Conservation (phyloP, 2,797 vertebrate genomes). For the Saxicola maurus region DNA sequence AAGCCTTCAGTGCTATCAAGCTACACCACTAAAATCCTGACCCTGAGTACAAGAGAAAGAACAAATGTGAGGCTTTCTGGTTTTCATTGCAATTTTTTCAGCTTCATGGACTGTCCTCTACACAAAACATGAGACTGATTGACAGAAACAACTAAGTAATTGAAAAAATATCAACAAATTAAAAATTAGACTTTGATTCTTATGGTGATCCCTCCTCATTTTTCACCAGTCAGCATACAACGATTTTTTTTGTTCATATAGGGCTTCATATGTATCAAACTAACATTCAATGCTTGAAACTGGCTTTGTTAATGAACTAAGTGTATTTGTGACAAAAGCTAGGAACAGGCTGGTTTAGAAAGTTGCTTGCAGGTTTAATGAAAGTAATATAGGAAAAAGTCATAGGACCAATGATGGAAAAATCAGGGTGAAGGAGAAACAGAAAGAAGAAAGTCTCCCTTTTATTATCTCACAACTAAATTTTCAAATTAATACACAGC, state of each 20-base stretch:
- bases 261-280: neutral
- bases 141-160: neutral
- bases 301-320: neutral
- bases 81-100: neutral
- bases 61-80: neutral
- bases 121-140: neutral
- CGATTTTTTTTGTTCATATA: neutral
- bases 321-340: neutral
- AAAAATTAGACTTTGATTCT: neutral
- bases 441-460: neutral
- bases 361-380: neutral
- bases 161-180: neutral
- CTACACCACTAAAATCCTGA: neutral
- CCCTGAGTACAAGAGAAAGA: neutral
- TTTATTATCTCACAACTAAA: neutral
- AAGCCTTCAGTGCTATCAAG: neutral
- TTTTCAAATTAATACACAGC: neutral
- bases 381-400: neutral
- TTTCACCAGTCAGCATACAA: neutral
- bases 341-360: neutral
- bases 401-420: neutral
- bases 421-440: neutral
- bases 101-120: neutral
- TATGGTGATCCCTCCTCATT: neutral
- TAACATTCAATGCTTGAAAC: neutral